These are phyloP conservation scores for Pristiophorus japonicus DNA, from an alignment of 2,113 vertebrate genomes.

Conservation along the genomic window DNA sequence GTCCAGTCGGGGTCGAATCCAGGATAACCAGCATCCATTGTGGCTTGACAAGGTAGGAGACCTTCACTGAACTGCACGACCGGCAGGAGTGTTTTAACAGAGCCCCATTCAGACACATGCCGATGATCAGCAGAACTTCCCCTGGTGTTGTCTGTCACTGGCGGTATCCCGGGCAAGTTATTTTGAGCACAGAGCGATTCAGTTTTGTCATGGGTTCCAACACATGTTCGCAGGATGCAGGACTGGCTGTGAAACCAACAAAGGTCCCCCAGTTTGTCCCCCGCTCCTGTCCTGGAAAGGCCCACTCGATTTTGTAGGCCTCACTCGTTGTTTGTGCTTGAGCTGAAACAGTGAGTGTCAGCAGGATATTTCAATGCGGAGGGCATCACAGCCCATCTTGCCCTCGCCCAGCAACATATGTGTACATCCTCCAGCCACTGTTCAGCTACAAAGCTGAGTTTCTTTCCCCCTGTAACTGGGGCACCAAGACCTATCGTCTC, in stretches of 20 bases:
- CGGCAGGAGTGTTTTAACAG: background rate
- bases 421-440: background rate
- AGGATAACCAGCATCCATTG: slow-evolving; percentile 71
- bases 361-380: too few species aligned
- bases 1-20: slow-evolving; percentile 77
- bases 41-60: slow-evolving; percentile 74
- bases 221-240: background rate
- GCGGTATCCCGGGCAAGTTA: background rate
- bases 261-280: too few species aligned
- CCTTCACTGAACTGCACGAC: too few species aligned
- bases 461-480: too few species aligned
- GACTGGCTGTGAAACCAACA: background rate
- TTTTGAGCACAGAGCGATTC: background rate
- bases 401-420: background rate
- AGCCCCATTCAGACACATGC: background rate
- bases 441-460: background rate
- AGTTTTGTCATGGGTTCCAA: background rate
- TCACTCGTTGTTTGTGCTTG: too few species aligned
- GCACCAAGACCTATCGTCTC: too few species aligned
- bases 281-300: too few species aligned
- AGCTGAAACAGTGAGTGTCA: too few species aligned
- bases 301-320: too few species aligned
- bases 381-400: too few species aligned
- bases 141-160: background rate
- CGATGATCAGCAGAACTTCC: background rate